A percentile compares a stretch with the other conserved stretches of the same genome.
Conservation (phyloP, 1,140 invertebrate species). For the Trichogramma pretiosum region DNA sequence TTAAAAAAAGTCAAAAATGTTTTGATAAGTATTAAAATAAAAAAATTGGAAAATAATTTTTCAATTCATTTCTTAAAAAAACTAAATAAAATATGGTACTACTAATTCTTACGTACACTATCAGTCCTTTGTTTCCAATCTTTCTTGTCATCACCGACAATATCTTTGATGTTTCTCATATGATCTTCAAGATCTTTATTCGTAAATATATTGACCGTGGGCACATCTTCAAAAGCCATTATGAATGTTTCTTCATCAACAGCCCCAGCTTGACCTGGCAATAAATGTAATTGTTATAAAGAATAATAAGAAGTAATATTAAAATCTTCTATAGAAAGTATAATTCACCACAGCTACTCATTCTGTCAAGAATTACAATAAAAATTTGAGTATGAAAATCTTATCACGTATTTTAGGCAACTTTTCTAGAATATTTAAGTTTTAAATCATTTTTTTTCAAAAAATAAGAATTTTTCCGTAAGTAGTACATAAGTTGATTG, state of each 20-base stretch:
- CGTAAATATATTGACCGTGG: constrained; percentile 74
- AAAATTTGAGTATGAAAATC: constrained; percentile 6
- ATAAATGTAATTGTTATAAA: too few species aligned
- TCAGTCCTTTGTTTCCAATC: constrained; percentile 92
- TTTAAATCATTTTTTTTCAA: neutral
- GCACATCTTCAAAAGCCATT: constrained; percentile 75
- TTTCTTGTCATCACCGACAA: constrained; percentile 69
- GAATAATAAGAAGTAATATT: too few species aligned
- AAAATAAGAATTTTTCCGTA: too few species aligned
- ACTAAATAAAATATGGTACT: too few species aligned
- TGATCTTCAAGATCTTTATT: constrained; percentile 76
- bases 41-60: neutral
- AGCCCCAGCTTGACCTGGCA: constrained; percentile 61
- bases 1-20: constrained; percentile 24
- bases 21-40: neutral
- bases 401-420: neutral
- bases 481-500: too few species aligned
- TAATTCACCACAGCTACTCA: too few species aligned
- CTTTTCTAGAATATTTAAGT: neutral
- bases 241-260: constrained; percentile 84
- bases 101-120: constrained; percentile 55
- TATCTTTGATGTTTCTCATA: constrained; percentile 65
- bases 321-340: too few species aligned
- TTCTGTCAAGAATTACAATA: too few species aligned
- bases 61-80: too few species aligned